A percentile compares a stretch with the other conserved stretches of the same genome.
Conservation (phyloP, 2,888 invertebrate species). For the Meta bourneti region DNA sequence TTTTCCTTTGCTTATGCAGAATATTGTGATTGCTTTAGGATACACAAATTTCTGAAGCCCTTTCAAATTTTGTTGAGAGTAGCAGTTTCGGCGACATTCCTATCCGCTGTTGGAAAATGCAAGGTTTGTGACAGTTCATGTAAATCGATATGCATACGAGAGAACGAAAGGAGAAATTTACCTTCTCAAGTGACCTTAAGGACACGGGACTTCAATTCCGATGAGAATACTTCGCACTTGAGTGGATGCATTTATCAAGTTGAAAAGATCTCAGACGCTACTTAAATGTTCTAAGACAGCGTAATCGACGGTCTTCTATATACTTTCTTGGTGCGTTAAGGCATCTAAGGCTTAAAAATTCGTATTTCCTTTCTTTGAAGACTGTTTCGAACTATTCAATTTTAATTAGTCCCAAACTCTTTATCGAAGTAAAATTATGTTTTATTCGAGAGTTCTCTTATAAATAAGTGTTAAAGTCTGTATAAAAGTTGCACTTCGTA, state of each 20-base stretch:
- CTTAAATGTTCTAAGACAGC: not conserved
- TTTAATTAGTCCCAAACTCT: too few species aligned
- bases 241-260: slow-evolving; percentile 5
- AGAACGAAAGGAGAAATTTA: slow-evolving; percentile 4
- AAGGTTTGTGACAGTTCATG: slow-evolving; percentile 35
- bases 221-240: slow-evolving; percentile 5
- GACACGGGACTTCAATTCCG: slow-evolving; percentile 14
- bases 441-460: too few species aligned
- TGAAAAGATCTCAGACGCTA: not conserved
- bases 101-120: slow-evolving; percentile 11
- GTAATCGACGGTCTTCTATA: not conserved
- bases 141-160: slow-evolving; percentile 37
- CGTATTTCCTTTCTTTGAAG: too few species aligned
- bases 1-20: not conserved
- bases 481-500: too few species aligned
- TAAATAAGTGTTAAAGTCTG: too few species aligned
- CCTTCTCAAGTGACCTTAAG: slow-evolving; percentile 17
- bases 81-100: slow-evolving; percentile 6
- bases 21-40: not conserved
- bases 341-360: too few species aligned
- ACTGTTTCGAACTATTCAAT: too few species aligned
- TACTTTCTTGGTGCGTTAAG: not conserved
- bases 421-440: too few species aligned
- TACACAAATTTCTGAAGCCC: not conserved
- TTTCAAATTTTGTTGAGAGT: not conserved